Base-by-base conservation (phyloP, 1,140 invertebrate genomes). In the Ooceraea biroi region DNA sequence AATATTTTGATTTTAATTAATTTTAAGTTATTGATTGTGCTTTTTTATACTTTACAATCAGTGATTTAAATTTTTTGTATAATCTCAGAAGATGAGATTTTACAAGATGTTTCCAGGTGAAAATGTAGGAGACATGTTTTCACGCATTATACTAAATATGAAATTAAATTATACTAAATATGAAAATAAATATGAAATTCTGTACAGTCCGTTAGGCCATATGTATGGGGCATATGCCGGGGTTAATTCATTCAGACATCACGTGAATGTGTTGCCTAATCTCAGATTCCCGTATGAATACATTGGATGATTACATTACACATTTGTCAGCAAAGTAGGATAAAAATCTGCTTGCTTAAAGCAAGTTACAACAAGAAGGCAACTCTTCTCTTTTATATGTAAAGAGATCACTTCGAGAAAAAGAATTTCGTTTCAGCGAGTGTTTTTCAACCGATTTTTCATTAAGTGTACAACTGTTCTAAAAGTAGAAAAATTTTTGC, bases 201-300 rank as follows among this genome's bases (percentile, higher is more conserved):
- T 25, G 57, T 8, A 17, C 3, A 72, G 55, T 72, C 19, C 14
- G 0, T 17, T 41, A 58, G 3, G 48, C 3, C n/a, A n/a, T 57
- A 7, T 7, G 36, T 41, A 73, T 25, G 57, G 27, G 10, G 36
- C 3, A 44, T 58, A 22, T 27, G 41, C 25, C 44, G 19, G 8
- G 22, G 44, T 74, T n/a, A 73, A 58, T 61, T n/a, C 68, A 71
- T 71, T 19, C 17, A 30, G 11, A 27, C 17, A 19, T 44, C 55
- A 27, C 57, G 57, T 48, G 22, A 61, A 48, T 22, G 12, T 46
- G 27, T 61, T 27, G 44, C 17, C 22, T 46, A 7, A 1, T 74
- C 19, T 36, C 3, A 11, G 14, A 72, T 72, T 57, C 17, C 7
- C 48, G 11, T 30, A 14, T 36, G 22, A 10, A 44, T 44, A 68